Base-by-base conservation (phyloP, 2,888 invertebrate species). In the Asteroscopus sphinx region DNA sequence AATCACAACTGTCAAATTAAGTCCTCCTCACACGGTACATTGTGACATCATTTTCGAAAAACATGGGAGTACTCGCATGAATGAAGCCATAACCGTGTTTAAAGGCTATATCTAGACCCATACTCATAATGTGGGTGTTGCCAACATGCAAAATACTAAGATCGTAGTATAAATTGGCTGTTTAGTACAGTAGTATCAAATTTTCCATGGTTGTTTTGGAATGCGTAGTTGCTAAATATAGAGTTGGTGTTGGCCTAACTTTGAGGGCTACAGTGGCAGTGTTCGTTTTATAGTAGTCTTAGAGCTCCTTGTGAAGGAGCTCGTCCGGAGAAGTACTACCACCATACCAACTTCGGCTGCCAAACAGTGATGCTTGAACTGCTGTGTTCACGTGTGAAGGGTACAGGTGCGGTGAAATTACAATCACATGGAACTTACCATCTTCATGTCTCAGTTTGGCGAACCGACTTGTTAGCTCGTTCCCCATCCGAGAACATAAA, bases 181-280 rank as follows among this genome's bases (percentile, higher is more conserved):
- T 81, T 79, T 77, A 81, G 71, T 65, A 65, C 51, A 59, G 57
- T 51, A 46, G 53, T 63, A 67, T 71, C 67, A 67, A 77, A 77
- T 65, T 54, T 54, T 56, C 76, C 61, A 72, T 21, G 46, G 44
- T 60, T 67, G 12, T 66, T 47, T 44, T 56, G 17, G 17, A 17
- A 30, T 44, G 40, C 36, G 12, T n/a, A 1, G 25, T 26, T 5
- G 32, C 11, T 33, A 41, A 32, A 42, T 40, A 37, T 25, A 42
- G 17, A 32, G 11, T 12, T 32, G 17, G 1, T 40, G 25, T 16
- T 28, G 16, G 8, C 9, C 5, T n/a, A 1, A 5, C 8, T 33
- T 30, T 17, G n/a, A 17, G 7, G 12, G 2, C 0, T 25, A 3
- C 2, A 13, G 12, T 11, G 11, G 48, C n/a, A 51, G 3, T 6